Evolutionary conservation across 2,888 invertebrate genomes (phyloP).

Genomic region (Anarsia innoxiella): DNA sequence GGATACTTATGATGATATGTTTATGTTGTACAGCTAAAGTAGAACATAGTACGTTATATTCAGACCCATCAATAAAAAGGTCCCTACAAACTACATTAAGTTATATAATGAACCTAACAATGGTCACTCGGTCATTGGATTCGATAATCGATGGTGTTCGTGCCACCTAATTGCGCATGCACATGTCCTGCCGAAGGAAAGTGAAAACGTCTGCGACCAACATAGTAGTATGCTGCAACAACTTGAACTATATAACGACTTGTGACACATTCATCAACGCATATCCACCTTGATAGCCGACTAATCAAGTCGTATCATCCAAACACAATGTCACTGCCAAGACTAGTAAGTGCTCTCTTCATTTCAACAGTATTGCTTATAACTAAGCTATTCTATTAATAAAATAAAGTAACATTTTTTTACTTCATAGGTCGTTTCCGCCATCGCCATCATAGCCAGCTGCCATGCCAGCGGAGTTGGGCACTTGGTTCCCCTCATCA

Average conservation of each 20-base stretch:
- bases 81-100: constrained; percentile 30
- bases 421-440: constrained; percentile 45
- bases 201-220: constrained; percentile 58
- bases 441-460: constrained; percentile 52
- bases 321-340: constrained; percentile 48
- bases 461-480: constrained; percentile 61
- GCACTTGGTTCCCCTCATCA: constrained; percentile 46
- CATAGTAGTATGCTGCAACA: constrained; percentile 67
- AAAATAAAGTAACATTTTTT: constrained; percentile 11
- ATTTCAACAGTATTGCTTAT: neutral
- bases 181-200: constrained; percentile 66
- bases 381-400: neutral
- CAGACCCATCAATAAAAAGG: no score
- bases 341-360: constrained; percentile 46
- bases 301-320: constrained; percentile 50
- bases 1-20: no score
- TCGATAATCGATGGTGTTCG: constrained; percentile 52
- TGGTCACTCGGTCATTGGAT: constrained; percentile 46
- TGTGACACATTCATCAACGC: constrained; percentile 54
- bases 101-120: constrained; percentile 58
- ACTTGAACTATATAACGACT: constrained; percentile 69
- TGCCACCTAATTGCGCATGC: constrained; percentile 59
- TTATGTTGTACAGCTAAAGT: no score
- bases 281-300: constrained; percentile 51
- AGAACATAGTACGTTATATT: no score